Conservation (phyloP, 2,797 vertebrate species). For the Sebastes minor region DNA sequence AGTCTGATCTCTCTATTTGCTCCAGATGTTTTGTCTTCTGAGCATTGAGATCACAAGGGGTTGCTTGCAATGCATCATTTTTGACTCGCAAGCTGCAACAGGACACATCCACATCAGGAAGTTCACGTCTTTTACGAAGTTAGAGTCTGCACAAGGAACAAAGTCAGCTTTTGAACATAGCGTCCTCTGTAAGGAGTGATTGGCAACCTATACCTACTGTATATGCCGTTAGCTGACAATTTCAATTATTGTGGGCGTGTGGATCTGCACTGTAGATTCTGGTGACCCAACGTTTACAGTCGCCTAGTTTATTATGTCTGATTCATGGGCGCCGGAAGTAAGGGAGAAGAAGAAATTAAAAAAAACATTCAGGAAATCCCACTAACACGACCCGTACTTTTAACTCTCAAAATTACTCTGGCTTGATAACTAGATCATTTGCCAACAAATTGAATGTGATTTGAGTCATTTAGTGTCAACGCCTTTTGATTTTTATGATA, state of each 20-base stretch:
- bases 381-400: no score
- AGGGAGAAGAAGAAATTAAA: no score
- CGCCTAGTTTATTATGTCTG: background rate
- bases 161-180: background rate
- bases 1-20: no score
- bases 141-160: background rate
- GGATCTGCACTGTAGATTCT: background rate
- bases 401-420: background rate
- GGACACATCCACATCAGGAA: background rate
- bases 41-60: background rate
- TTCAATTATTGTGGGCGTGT: background rate
- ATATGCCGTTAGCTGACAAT: background rate
- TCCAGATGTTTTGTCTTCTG: no score
- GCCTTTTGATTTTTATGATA: background rate
- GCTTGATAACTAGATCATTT: background rate
- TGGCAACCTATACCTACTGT: background rate
- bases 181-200: background rate
- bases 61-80: background rate
- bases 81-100: background rate
- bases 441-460: background rate
- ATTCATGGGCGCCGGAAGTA: no score
- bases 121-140: background rate
- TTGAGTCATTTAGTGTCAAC: background rate
- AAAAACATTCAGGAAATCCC: no score
- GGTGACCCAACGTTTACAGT: background rate